phyloP scores from a whole-genome alignment of 2,113 vertebrate species.

The Lepisosteus osseus region DNA sequence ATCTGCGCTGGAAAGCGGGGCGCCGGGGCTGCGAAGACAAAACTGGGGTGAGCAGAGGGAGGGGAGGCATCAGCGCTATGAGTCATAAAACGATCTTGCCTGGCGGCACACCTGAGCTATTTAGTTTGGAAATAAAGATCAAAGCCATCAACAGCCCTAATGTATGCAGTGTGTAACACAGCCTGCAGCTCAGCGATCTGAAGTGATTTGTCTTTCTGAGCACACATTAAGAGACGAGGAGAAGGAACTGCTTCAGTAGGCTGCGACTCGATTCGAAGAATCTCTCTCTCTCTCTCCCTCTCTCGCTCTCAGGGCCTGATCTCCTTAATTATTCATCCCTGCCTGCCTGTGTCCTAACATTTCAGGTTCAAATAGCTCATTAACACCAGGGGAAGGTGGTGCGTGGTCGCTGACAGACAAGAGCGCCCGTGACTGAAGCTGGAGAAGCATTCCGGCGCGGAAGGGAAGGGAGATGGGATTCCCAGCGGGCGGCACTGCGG shows the following conservation, averaged over 20 bases:
- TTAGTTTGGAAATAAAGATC: conserved; percentile 28
- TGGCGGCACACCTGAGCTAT: conserved; percentile 30
- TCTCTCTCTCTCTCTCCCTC: not conserved
- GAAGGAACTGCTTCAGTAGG: conserved; percentile 3
- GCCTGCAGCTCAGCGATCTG: conserved; percentile 13
- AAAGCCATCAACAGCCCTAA: conserved; percentile 31
- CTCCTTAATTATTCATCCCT: not conserved
- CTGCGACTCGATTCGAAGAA: conserved; percentile 9
- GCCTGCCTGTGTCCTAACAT: conserved; percentile 8
- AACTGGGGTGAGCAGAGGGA: conserved; percentile 5
- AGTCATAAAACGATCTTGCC: conserved; percentile 25
- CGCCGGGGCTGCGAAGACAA: too few relatives aligned
- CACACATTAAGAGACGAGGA: not conserved
- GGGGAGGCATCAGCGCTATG: conserved; percentile 26
- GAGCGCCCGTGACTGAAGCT: not conserved
- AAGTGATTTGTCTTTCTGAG: conserved; percentile 15
- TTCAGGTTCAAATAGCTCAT: conserved; percentile 16
- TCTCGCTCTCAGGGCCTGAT: not conserved
- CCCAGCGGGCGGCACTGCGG: too few relatives aligned
- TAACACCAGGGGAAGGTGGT: conserved; percentile 9
- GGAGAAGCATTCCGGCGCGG: too few relatives aligned
- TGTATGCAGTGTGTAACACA: conserved; percentile 16
- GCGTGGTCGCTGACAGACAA: not conserved
- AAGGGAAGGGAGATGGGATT: too few relatives aligned
- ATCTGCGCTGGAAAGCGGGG: too few relatives aligned